A percentile compares a stretch with the other conserved stretches of the same genome.
phyloP scores from a whole-genome alignment of 2,797 vertebrate species.

The Sternarchorhynchus goeldii region DNA sequence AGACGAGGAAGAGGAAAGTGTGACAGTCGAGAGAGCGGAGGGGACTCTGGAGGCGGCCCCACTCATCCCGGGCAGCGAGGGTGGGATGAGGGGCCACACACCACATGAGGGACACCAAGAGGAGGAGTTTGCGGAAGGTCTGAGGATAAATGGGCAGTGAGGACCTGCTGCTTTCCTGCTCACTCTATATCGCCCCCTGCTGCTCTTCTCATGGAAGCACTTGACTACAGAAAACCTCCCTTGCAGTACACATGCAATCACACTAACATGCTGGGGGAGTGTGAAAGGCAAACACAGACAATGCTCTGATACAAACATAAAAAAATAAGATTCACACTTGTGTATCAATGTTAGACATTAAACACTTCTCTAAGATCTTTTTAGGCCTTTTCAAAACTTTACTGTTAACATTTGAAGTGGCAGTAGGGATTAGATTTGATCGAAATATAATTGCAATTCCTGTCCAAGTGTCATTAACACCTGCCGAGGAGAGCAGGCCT shows the following conservation, averaged over 20 bases:
- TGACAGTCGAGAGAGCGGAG: constrained; percentile 62
- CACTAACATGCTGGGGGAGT: constrained; percentile 49
- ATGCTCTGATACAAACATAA: constrained; percentile 38
- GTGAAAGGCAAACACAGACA: constrained; percentile 70
- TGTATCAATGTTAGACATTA: background rate
- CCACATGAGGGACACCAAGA: constrained; percentile 67
- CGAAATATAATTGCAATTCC: too few relatives aligned
- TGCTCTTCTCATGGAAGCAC: constrained; percentile 58
- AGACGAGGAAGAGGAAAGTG: constrained; percentile 68
- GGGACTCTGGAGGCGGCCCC: constrained; percentile 62
- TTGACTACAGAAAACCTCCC: constrained; percentile 62
- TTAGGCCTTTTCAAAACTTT: too few relatives aligned
- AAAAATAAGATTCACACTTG: background rate
- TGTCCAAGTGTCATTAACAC: too few relatives aligned
- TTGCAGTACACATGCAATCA: constrained; percentile 63
- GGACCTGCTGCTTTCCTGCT: constrained; percentile 43
- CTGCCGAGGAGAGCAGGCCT: too few relatives aligned
- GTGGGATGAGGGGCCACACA: constrained; percentile 55
- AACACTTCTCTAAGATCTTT: too few relatives aligned
- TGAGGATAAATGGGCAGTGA: constrained; percentile 79
- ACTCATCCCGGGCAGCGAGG: constrained; percentile 66
- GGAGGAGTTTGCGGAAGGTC: constrained; percentile 73
- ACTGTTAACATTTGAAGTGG: too few relatives aligned
- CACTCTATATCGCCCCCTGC: constrained; percentile 30
- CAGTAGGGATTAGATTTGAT: too few relatives aligned